These are phyloP conservation scores for Gasterosteus nipponicus DNA, from an alignment of 2,113 vertebrate genomes.

Conservation along the genomic window DNA sequence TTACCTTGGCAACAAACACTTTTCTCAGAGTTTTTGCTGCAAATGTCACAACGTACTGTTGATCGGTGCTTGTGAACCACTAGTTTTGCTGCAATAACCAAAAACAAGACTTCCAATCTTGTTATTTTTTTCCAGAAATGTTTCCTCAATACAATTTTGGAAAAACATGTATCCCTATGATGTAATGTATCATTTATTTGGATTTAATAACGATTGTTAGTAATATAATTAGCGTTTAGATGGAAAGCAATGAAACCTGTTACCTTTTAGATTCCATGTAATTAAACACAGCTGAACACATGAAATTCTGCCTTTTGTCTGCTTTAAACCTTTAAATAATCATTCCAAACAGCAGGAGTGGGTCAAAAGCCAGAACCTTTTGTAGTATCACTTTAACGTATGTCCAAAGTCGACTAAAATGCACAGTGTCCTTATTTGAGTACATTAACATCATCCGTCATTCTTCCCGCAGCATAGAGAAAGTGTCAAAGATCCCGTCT, in stretches of 20 bases:
- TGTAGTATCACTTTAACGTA: neutral
- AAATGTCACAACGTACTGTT: neutral
- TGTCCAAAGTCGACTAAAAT: neutral
- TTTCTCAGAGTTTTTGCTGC: neutral
- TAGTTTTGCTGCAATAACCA: neutral
- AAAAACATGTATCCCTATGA: neutral
- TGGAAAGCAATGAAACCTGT: neutral
- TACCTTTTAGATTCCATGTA: neutral
- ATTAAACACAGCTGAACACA: neutral
- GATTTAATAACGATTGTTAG: neutral
- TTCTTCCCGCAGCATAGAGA: conserved; percentile 89
- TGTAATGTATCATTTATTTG: neutral
- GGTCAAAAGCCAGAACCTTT: neutral
- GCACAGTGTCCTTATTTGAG: neutral
- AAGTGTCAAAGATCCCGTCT: conserved; percentile 97
- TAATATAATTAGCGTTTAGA: neutral
- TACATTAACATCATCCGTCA: neutral
- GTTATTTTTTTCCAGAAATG: neutral
- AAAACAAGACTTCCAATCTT: neutral
- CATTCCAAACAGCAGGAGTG: neutral
- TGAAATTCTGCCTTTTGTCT: neutral
- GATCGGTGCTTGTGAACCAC: neutral
- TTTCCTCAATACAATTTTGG: neutral
- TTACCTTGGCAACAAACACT: conserved; percentile 15
- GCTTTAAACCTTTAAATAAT: neutral